These are phyloP conservation scores for Cynopterus sphinx DNA, from an alignment of 2,797 vertebrate species.

Conservation along the genomic window DNA sequence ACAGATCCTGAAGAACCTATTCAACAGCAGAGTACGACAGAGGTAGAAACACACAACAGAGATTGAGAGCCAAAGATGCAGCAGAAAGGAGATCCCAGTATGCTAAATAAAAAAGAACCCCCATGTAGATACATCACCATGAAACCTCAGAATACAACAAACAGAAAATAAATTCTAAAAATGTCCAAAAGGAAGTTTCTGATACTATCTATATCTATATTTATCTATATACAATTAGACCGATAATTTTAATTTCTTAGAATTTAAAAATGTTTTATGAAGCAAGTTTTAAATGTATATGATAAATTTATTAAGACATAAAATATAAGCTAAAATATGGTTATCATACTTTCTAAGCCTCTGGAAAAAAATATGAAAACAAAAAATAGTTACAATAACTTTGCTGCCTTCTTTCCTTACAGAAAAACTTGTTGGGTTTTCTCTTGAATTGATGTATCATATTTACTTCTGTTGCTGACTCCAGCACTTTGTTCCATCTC, in stretches of 20 bases:
- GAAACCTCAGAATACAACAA: background rate
- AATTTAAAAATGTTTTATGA: background rate
- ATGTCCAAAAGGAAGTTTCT: background rate
- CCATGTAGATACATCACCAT: background rate
- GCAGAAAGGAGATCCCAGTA: background rate
- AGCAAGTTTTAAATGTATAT: background rate
- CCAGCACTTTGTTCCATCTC: constrained; percentile 65
- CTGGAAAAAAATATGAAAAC: background rate
- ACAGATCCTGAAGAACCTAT: background rate
- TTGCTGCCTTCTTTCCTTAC: constrained; percentile 18
- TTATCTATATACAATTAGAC: background rate
- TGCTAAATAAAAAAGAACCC: background rate
- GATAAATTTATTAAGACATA: background rate
- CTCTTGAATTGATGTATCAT: constrained; percentile 73
- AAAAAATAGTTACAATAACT: background rate
- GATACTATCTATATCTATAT: background rate
- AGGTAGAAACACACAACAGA: background rate
- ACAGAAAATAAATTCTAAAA: background rate
- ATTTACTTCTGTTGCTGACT: constrained; percentile 79
- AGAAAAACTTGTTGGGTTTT: constrained; percentile 71
- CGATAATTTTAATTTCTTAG: background rate
- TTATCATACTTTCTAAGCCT: background rate
- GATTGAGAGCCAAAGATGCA: background rate
- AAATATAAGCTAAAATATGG: background rate
- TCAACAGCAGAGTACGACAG: background rate